Conservation (phyloP, 1,140 invertebrate genomes). For the Helicoverpa zea region DNA sequence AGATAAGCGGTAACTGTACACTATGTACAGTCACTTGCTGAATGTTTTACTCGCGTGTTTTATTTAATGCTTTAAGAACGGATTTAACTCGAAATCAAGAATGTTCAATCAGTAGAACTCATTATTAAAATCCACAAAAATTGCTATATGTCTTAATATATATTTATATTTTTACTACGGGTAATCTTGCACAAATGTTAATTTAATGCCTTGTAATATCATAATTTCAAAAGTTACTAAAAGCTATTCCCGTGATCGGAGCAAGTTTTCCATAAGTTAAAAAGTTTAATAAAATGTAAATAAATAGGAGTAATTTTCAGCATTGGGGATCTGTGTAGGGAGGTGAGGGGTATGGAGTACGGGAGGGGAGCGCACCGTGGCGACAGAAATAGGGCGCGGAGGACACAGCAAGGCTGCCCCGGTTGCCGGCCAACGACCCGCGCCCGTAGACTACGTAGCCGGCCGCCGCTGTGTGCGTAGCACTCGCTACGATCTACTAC, state of each 20-base stretch:
- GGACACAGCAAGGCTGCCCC: constrained; percentile 86
- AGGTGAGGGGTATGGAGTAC: constrained; percentile 54
- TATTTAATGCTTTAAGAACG: neutral
- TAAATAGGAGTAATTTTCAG: constrained; percentile 73
- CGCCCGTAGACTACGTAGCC: constrained; percentile 63
- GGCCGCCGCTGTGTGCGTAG: constrained; percentile 64
- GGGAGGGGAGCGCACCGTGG: constrained; percentile 69
- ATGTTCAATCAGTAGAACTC: neutral
- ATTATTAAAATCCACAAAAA: no score
- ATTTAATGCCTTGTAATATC: no score
- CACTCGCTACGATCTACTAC: constrained; percentile 67
- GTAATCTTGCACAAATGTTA: no score
- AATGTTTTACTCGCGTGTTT: neutral
- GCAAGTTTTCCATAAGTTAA: neutral
- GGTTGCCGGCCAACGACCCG: constrained; percentile 82
- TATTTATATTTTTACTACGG: no score
- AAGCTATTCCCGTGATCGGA: no score
- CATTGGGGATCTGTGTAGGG: constrained; percentile 66
- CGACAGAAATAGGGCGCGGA: constrained; percentile 86
- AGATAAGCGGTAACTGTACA: neutral
- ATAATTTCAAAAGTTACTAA: no score
- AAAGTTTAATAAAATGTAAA: constrained; percentile 46
- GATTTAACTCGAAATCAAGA: neutral
- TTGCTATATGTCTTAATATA: no score
- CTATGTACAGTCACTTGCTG: neutral